Conservation (phyloP, 2,797 vertebrate genomes). For the Acanthiza pusilla region DNA sequence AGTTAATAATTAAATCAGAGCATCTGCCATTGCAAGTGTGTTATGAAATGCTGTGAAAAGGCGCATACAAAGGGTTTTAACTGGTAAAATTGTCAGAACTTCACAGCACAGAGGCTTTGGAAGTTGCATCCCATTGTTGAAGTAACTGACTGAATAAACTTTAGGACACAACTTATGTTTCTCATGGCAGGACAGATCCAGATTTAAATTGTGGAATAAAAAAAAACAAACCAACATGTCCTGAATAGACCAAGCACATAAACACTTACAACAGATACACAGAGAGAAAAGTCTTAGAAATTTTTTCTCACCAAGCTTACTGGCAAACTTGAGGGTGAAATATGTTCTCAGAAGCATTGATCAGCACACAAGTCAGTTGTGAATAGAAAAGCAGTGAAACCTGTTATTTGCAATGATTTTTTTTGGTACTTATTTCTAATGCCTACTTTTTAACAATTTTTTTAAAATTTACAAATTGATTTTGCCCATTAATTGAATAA, state of each 20-base stretch:
- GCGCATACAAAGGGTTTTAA: not conserved
- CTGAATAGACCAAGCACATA: not conserved
- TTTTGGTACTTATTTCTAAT: not conserved
- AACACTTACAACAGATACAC: not conserved
- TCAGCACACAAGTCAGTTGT: not conserved
- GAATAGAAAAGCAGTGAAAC: not conserved
- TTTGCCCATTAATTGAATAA: not conserved
- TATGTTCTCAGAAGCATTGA: not conserved
- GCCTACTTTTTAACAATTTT: not conserved
- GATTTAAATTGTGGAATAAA: not conserved
- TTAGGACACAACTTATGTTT: not conserved
- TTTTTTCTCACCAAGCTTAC: not conserved
- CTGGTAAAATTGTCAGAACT: not conserved
- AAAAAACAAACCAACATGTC: rapidly evolving
- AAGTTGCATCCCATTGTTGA: not conserved
- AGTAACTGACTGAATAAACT: not conserved
- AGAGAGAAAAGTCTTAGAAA: not conserved
- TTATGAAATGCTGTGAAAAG: slow-evolving; percentile 10
- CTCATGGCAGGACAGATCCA: not conserved
- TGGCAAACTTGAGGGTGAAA: slow-evolving; percentile 2
- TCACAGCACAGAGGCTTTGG: not conserved
- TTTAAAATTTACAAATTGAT: too few species aligned
- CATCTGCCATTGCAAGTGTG: slow-evolving; percentile 21
- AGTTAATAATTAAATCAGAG: slow-evolving; percentile 50
- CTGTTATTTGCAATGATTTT: not conserved